A percentile compares a stretch with the other conserved stretches of the same genome.
Evolutionary conservation across 2,797 vertebrate species (phyloP).

Genomic region (Siniperca undulata): DNA sequence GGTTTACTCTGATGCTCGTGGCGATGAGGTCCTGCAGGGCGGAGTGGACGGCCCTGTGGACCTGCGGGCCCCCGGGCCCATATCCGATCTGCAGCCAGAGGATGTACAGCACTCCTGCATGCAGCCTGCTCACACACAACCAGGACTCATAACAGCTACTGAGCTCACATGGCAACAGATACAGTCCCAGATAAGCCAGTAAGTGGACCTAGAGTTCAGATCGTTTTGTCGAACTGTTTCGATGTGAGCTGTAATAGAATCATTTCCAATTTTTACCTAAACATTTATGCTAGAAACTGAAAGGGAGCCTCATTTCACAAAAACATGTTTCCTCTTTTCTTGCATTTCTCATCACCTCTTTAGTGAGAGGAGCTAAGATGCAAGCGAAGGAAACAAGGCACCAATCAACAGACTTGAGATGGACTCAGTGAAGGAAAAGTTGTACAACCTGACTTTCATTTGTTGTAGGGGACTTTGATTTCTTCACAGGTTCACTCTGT

Average conservation of each 20-base stretch:
- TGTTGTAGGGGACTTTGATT: not conserved
- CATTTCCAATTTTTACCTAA: not conserved
- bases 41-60: constrained; percentile 51
- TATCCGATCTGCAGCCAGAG: constrained; percentile 81
- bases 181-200: too few species aligned
- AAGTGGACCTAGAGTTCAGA: not conserved
- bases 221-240: too few species aligned
- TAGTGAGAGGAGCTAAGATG: not conserved
- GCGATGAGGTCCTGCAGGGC: constrained; percentile 66
- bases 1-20: not conserved
- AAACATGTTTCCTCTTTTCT: not conserved
- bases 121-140: constrained; percentile 71
- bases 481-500: not conserved
- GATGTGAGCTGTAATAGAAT: not conserved
- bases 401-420: not conserved
- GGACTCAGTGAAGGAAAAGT: not conserved
- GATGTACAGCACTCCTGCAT: constrained; percentile 79
- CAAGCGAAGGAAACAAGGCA: not conserved
- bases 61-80: not conserved
- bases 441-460: not conserved
- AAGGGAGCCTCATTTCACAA: not conserved
- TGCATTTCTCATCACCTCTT: not conserved
- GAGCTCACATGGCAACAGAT: not conserved
- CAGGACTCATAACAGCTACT: not conserved
- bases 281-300: not conserved